Evolutionary conservation across 2,113 vertebrate genomes (phyloP).

Genomic region (Corythornis vintsioides): DNA sequence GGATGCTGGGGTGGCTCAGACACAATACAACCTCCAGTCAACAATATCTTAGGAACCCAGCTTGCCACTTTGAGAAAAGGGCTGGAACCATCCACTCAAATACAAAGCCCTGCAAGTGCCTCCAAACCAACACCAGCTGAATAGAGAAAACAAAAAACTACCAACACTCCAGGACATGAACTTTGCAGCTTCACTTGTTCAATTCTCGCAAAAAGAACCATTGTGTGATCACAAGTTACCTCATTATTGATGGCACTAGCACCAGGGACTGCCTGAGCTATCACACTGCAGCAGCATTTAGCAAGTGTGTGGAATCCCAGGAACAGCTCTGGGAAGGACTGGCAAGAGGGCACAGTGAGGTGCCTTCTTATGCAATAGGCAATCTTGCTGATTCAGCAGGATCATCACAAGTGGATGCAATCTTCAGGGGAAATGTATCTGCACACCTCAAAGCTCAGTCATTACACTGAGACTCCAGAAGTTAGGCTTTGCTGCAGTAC

Average conservation of each 20-base stretch:
- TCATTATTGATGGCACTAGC: background rate
- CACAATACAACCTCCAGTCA: background rate
- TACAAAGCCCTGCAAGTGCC: background rate
- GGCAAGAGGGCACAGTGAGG: rapidly evolving
- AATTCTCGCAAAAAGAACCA: background rate
- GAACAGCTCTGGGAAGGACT: background rate
- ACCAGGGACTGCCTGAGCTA: background rate
- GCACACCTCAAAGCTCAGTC: background rate
- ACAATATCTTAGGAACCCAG: background rate
- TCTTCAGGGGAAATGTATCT: background rate
- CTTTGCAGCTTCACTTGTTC: background rate
- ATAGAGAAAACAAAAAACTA: background rate
- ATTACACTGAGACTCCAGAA: background rate
- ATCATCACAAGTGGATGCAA: background rate
- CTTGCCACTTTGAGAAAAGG: background rate
- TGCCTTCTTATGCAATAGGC: background rate
- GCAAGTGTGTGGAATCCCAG: background rate
- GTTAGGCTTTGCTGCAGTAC: background rate
- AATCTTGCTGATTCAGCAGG: background rate
- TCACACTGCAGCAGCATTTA: background rate
- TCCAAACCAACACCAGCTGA: background rate
- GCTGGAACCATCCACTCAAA: background rate
- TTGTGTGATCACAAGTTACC: background rate
- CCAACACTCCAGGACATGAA: background rate
- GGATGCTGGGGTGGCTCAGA: background rate